Evolutionary conservation across 2,888 invertebrate genomes (phyloP).

Genomic region (Plutella xylostella): DNA sequence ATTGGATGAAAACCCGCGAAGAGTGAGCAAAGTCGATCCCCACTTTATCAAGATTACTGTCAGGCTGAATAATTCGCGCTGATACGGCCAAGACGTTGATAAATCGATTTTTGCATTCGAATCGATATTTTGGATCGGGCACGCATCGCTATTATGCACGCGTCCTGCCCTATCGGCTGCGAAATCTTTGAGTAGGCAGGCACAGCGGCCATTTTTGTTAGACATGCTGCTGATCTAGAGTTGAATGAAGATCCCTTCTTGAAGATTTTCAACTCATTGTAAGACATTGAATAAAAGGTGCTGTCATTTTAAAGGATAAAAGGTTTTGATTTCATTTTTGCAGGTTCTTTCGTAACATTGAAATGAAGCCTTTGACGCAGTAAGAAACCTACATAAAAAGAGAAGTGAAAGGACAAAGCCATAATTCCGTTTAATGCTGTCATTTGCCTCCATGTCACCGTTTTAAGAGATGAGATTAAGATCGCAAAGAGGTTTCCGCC

Average conservation of each 20-base stretch:
- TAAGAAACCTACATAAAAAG: not conserved
- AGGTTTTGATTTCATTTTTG: too few relatives aligned
- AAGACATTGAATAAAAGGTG: too few relatives aligned
- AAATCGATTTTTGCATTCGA: conserved; percentile 44
- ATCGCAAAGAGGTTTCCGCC: conserved; percentile 29
- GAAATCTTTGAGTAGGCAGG: conserved; percentile 2
- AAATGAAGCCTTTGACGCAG: not conserved
- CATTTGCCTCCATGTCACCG: conserved; percentile 29
- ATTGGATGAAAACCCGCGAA: not conserved
- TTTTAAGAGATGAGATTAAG: conserved; percentile 27
- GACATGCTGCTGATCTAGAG: too few relatives aligned
- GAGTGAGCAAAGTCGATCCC: conserved; percentile 3
- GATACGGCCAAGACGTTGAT: conserved; percentile 49
- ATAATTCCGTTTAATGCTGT: conserved; percentile 34
- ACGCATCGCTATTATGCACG: conserved; percentile 8
- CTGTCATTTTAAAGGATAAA: too few relatives aligned
- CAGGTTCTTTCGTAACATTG: too few relatives aligned
- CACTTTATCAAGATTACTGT: conserved; percentile 54
- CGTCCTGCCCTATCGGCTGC: not conserved
- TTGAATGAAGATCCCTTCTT: too few relatives aligned
- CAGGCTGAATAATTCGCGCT: conserved; percentile 43
- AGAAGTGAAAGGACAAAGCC: conserved; percentile 20
- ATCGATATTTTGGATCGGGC: conserved; percentile 18
- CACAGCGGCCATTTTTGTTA: too few relatives aligned
- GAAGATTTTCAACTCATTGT: too few relatives aligned